Base-by-base conservation (phyloP, 2,113 vertebrate genomes). In the Syrrhaptes paradoxus region DNA sequence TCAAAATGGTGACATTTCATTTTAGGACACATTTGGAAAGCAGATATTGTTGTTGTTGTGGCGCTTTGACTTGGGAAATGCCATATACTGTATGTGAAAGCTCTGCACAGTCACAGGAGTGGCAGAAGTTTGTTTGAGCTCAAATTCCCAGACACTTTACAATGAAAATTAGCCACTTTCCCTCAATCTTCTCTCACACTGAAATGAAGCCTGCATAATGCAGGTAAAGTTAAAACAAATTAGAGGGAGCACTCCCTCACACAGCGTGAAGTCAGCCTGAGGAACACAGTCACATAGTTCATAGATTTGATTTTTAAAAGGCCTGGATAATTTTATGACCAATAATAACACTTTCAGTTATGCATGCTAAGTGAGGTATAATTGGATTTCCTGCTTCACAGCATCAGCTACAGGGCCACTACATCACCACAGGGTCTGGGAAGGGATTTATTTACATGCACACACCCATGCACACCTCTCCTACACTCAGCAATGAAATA, bases 261-360 rank as follows among this genome's bases (percentile, higher is more conserved):
- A 41, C 61, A 84, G 62, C 2, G 0, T 78, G 92, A 89, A 89
- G 57, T 78, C 79, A 75, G 48, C 68, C 90, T 75, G 68, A 89
- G 80, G 79, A 93, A 36, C 89, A 46, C 17, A 54, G 68, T 61
- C 57, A 66, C 46, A 58, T 20, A 74, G 34, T 89, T 88, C 49
- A 61, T 24, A 93, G 49, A 84, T 80, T 68, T 81, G 29, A 71
- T 81, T 87, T 92, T 87, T 89, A 46, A 77, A 95, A 86, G 61
- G 72, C 61, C 34, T 95, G 61, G 80, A 65, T 93, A 93, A 95
- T 96, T 90, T 95, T 95, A 93, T 91, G 87, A 89, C 79, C 76
- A 95, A 86, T 90, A 94, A 78, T 74, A 95, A 71, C 67, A n/a
- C 86, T 93, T 94, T 96, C 93, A 88, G 80, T 86, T 93, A 68